Conservation (phyloP, 2,888 invertebrate genomes). For the Leptinotarsa juncta region DNA sequence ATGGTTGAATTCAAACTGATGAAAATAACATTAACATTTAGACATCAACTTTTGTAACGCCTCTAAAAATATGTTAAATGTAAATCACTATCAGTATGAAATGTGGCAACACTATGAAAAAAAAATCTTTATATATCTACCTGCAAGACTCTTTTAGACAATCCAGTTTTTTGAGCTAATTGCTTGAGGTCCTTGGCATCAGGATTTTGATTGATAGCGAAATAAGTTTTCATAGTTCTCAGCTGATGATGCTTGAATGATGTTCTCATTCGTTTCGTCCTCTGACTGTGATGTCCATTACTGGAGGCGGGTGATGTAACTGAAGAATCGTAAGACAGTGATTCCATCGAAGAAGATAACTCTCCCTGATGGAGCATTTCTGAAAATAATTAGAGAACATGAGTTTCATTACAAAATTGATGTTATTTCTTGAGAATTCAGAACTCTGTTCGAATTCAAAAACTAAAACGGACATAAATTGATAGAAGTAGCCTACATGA, state of each 20-base stretch:
- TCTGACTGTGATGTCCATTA: constrained; percentile 68
- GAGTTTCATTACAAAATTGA: too few relatives aligned
- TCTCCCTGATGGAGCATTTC: constrained; percentile 81
- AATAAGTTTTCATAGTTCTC: constrained; percentile 98
- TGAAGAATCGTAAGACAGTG: constrained; percentile 79
- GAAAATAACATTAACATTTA: too few relatives aligned
- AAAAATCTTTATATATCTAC: constrained; percentile 66
- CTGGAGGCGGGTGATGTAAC: constrained; percentile 79
- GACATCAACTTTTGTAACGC: too few relatives aligned
- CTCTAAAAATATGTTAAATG: too few relatives aligned
- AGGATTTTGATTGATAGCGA: constrained; percentile 98
- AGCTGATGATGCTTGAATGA: constrained; percentile 99
- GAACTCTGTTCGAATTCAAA: too few relatives aligned
- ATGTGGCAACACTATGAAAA: too few relatives aligned
- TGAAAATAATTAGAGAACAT: constrained; percentile 59
- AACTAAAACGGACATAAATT: too few relatives aligned
- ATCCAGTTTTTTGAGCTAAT: constrained; percentile 96
- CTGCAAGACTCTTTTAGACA: constrained; percentile 97
- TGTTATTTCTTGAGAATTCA: too few relatives aligned
- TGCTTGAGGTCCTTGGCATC: constrained; percentile 99
- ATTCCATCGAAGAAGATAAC: constrained; percentile 82
- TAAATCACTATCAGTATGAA: too few relatives aligned
- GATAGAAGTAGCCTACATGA: too few relatives aligned
- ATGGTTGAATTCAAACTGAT: too few relatives aligned
- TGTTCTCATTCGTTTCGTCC: constrained; percentile 97